phyloP scores from a whole-genome alignment of 2,797 vertebrate species.

The Babyrousa celebensis region DNA sequence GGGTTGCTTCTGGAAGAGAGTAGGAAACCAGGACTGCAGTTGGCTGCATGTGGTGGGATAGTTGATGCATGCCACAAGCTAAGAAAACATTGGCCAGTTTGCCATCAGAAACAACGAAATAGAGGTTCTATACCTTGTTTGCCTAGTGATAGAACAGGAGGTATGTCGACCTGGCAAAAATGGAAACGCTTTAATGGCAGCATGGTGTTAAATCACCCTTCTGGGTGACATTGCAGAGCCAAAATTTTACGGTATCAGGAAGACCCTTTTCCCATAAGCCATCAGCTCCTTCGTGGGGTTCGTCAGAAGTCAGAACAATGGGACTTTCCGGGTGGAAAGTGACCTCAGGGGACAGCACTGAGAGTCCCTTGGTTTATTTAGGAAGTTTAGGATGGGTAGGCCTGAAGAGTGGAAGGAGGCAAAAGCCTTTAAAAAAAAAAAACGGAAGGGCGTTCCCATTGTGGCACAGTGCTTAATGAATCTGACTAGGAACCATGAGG shows the following conservation, averaged over 20 bases:
- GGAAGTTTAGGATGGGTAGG: neutral
- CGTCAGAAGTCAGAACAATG: neutral
- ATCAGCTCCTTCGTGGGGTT: neutral
- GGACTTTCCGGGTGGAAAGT: neutral
- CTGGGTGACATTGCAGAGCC: neutral
- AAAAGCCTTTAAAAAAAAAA: neutral
- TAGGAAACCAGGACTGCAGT: neutral
- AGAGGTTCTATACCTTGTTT: constrained; percentile 15
- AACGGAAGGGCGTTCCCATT: too few species aligned
- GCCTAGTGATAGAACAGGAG: neutral
- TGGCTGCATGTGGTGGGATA: neutral
- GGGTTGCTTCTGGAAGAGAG: neutral
- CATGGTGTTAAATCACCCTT: neutral
- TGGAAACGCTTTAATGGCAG: neutral
- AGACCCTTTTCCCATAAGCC: neutral
- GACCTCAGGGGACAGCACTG: neutral
- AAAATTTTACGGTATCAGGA: neutral
- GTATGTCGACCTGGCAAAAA: neutral
- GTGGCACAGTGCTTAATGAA: too few species aligned
- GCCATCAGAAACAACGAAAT: neutral
- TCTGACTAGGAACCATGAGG: too few species aligned
- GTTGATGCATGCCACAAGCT: neutral
- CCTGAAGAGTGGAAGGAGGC: neutral
- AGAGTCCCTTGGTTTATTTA: neutral
- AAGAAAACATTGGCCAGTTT: neutral